Percentiles rank a stretch among this genome's conserved stretches.
These are phyloP conservation scores for Dryadula phaetusa DNA, from an alignment of 2,888 invertebrate genomes.

Conservation along the genomic window DNA sequence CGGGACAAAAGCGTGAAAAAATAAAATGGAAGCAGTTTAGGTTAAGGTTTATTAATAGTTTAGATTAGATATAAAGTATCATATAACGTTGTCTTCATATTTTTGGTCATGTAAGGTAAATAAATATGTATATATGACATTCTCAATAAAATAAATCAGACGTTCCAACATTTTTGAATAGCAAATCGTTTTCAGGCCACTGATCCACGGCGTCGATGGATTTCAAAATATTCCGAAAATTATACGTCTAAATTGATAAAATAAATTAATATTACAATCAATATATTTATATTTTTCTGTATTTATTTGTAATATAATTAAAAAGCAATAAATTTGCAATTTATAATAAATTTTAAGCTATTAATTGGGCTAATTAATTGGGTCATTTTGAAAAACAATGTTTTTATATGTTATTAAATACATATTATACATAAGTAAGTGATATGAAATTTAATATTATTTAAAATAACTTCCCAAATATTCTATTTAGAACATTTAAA, in stretches of 20 bases:
- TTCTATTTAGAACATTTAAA: background rate
- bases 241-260: background rate
- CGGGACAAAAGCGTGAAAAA: no score
- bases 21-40: no score
- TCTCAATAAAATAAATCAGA: background rate
- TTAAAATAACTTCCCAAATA: background rate
- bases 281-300: constrained; percentile 8
- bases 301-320: constrained; percentile 5
- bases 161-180: background rate
- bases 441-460: background rate
- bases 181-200: background rate
- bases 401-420: no score
- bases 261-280: background rate
- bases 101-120: background rate
- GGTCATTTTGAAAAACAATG: constrained; percentile 1
- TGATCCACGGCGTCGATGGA: background rate
- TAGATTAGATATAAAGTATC: background rate
- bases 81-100: background rate
- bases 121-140: no score
- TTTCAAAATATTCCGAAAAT: constrained; percentile 7
- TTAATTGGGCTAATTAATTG: constrained; percentile 5
- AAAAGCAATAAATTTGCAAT: constrained; percentile 8
- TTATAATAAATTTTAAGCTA: background rate
- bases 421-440: no score
- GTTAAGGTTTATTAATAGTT: background rate